phyloP scores from a whole-genome alignment of 2,888 invertebrate genomes.

The Pyrochroa serraticornis region DNA sequence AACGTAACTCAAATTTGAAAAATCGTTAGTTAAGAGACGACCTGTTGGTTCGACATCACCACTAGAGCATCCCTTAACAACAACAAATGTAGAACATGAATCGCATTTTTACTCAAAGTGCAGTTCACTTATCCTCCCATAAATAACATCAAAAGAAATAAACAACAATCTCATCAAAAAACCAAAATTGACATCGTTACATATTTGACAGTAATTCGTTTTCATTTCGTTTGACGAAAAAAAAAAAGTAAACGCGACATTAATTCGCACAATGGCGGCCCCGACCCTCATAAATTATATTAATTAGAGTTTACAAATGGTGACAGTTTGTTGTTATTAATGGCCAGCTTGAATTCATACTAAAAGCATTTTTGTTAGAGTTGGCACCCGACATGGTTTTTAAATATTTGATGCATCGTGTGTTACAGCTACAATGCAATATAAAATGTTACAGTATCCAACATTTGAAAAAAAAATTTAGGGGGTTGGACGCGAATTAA shows the following conservation, averaged over 20 bases:
- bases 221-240: slow-evolving; percentile 49
- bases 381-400: slow-evolving; percentile 47
- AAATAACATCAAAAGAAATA: slow-evolving; percentile 13
- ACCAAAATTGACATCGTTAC: slow-evolving; percentile 14
- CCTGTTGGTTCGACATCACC: no score
- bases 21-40: no score
- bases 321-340: slow-evolving; percentile 53
- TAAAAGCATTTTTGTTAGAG: slow-evolving; percentile 57
- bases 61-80: slow-evolving; percentile 1
- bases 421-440: not conserved
- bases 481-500: not conserved
- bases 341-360: slow-evolving; percentile 53
- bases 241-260: slow-evolving; percentile 29
- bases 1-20: no score
- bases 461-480: not conserved
- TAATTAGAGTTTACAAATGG: slow-evolving; percentile 48
- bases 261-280: slow-evolving; percentile 8
- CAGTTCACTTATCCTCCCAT: slow-evolving; percentile 17
- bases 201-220: slow-evolving; percentile 46
- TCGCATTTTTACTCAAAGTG: slow-evolving; percentile 23
- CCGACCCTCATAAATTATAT: slow-evolving; percentile 45
- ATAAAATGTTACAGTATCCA: no score
- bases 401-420: slow-evolving; percentile 43
- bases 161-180: slow-evolving; percentile 15
- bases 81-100: slow-evolving; percentile 18